Evolutionary conservation across 1,140 invertebrate genomes (phyloP).

Genomic region (Lepidurus apus): DNA sequence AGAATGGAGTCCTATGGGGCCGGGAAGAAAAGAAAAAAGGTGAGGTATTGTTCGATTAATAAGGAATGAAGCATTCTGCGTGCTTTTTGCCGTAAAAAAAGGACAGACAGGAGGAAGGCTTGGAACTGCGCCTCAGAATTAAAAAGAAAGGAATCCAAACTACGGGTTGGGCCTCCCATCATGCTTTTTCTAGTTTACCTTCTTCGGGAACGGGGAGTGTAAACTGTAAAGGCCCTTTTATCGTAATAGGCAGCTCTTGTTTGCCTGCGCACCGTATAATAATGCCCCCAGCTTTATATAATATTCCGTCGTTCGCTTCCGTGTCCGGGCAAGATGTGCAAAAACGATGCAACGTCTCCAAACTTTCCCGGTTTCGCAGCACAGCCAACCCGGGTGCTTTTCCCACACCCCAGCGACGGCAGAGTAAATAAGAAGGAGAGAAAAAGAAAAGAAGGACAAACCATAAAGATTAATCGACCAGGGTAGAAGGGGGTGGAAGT

Average conservation of each 20-base stretch:
- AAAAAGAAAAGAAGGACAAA: conserved; percentile 22
- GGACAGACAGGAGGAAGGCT: conserved; percentile 35
- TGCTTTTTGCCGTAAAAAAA: conserved; percentile 30
- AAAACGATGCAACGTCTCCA: conserved; percentile 52
- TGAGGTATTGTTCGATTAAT: conserved; percentile 11
- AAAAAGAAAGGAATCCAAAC: conserved; percentile 35
- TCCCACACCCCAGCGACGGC: background rate
- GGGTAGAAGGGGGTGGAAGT: background rate
- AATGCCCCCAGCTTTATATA: conserved; percentile 57
- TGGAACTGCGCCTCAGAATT: background rate
- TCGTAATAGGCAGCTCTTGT: conserved; percentile 54
- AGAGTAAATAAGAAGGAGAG: conserved; percentile 1
- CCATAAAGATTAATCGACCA: background rate
- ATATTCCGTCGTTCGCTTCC: conserved; percentile 55
- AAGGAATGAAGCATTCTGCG: conserved; percentile 29
- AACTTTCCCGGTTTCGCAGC: background rate
- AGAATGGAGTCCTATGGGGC: conserved; percentile 39
- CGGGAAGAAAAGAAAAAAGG: background rate
- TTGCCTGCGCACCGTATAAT: conserved; percentile 59
- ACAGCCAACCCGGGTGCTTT: background rate
- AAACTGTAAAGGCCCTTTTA: conserved; percentile 48
- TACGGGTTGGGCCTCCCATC: conserved; percentile 33
- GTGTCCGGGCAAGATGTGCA: conserved; percentile 60
- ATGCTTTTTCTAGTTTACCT: conserved; percentile 27
- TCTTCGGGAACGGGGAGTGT: conserved; percentile 47